These are phyloP conservation scores for Montipora sp. DNA, from an alignment of 64 coral and sea anemone genomes.

Conservation along the genomic window DNA sequence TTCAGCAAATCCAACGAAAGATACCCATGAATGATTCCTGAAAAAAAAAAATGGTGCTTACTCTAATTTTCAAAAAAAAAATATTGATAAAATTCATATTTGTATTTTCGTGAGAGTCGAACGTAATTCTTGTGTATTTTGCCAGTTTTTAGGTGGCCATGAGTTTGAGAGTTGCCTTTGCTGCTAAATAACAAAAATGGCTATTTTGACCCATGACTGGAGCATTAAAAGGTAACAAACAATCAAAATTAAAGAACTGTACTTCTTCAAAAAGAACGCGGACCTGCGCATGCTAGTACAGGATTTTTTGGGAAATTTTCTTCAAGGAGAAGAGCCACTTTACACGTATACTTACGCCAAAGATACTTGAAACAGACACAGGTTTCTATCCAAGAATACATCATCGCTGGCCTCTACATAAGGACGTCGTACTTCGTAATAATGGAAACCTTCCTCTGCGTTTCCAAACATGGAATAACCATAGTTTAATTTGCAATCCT, in stretches of 20 bases:
- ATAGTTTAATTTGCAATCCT: conserved; percentile 25
- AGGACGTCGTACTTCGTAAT: conserved; percentile 18
- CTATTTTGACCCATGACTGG: neutral
- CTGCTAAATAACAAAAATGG: neutral
- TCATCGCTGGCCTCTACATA: conserved; percentile 33
- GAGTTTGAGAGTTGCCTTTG: neutral
- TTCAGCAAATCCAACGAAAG: no score
- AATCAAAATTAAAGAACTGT: neutral
- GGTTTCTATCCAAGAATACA: conserved; percentile 15
- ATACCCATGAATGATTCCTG: conserved; percentile 27
- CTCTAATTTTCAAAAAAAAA: no score
- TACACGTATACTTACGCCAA: conserved; percentile 48
- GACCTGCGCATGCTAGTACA: neutral
- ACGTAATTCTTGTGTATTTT: no score
- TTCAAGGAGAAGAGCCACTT: no score
- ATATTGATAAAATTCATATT: no score
- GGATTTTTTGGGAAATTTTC: no score
- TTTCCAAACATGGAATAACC: conserved; percentile 31
- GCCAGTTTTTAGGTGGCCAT: no score
- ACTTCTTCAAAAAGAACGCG: neutral
- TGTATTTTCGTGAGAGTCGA: no score
- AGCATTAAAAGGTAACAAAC: neutral
- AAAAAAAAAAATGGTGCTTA: neutral
- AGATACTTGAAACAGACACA: conserved; percentile 39
- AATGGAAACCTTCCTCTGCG: neutral